These are phyloP conservation scores for Catharus bicknelli DNA, from an alignment of 2,113 vertebrate genomes.

Conservation along the genomic window DNA sequence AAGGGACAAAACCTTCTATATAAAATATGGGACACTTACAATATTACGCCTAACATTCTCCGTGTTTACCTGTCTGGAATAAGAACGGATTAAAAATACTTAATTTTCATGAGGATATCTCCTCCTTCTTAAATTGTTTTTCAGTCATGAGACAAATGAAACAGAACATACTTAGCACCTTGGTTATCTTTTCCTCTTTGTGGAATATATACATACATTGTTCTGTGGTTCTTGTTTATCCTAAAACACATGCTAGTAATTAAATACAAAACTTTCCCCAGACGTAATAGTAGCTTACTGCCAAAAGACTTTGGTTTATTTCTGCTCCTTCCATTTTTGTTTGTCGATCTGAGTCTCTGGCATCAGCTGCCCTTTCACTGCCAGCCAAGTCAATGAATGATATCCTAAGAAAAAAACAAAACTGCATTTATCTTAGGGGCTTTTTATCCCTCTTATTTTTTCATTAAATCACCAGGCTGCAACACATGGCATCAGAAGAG, in stretches of 20 bases:
- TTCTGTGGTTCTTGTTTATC: background rate
- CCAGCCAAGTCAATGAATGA: conserved; percentile 94
- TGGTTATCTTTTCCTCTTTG: background rate
- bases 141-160: background rate
- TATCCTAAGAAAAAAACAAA: conserved; percentile 78
- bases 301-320: conserved; percentile 94
- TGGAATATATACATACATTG: background rate
- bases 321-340: conserved; percentile 92
- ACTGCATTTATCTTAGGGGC: background rate
- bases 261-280: conserved; percentile 3
- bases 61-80: background rate
- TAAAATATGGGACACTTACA: background rate
- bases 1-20: background rate
- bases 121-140: background rate
- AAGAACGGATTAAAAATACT: background rate
- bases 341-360: conserved; percentile 83
- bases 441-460: background rate
- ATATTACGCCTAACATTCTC: background rate
- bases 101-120: background rate
- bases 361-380: conserved; percentile 91
- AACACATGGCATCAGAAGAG: conserved; percentile 13
- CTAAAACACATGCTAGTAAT: background rate
- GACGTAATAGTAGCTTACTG: conserved; percentile 75
- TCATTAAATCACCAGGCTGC: background rate
- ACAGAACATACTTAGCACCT: background rate